phyloP scores from a whole-genome alignment of 2,797 vertebrate genomes.

The Caiman crocodilus region DNA sequence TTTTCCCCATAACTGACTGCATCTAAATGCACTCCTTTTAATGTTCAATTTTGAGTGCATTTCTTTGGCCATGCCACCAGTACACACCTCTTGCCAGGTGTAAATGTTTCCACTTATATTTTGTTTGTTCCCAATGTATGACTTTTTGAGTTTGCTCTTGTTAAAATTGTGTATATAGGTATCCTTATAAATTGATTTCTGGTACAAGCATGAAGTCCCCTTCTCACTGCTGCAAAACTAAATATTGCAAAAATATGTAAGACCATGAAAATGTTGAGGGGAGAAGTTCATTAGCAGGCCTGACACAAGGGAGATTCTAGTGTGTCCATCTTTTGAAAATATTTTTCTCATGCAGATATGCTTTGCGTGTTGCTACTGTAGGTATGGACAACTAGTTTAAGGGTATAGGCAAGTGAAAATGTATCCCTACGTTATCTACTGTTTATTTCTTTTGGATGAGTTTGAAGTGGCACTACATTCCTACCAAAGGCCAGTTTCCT shows the following conservation, averaged over 20 bases:
- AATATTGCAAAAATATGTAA: not conserved
- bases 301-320: slow-evolving; percentile 26
- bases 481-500: slow-evolving; percentile 2
- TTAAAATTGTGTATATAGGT: slow-evolving; percentile 30
- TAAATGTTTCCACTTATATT: slow-evolving; percentile 20
- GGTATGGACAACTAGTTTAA: not conserved
- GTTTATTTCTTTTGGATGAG: slow-evolving; percentile 47
- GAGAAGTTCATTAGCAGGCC: slow-evolving; percentile 27
- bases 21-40: slow-evolving; percentile 28
- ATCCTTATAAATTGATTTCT: slow-evolving; percentile 44
- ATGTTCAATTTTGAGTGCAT: not conserved
- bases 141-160: slow-evolving; percentile 25
- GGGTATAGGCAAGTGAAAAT: not conserved
- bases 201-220: not conserved
- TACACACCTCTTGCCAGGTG: not conserved
- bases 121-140: not conserved
- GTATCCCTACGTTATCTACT: not conserved
- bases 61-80: not conserved
- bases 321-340: not conserved
- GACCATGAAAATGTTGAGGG: slow-evolving; percentile 15
- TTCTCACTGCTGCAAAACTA: not conserved
- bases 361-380: slow-evolving; percentile 29
- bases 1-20: slow-evolving; percentile 32
- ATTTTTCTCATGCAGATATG: not conserved
- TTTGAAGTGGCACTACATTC: slow-evolving; percentile 9